Evolutionary conservation across 2,113 vertebrate species (phyloP).

Genomic region (Rhadina sibilatrix): DNA sequence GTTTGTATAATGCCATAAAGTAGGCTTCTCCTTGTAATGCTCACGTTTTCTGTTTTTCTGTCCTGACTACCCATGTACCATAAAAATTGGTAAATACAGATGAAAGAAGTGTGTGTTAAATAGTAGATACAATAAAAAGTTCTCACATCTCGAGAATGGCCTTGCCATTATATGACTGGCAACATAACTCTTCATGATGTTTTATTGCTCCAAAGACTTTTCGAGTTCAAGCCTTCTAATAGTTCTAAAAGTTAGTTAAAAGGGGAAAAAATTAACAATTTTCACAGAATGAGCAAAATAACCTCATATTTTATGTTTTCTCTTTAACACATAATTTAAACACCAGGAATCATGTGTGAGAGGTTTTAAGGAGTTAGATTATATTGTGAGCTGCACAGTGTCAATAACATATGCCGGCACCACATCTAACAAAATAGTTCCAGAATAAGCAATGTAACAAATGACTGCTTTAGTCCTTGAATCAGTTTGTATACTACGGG

Average conservation of each 20-base stretch:
- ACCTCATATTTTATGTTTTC: neutral
- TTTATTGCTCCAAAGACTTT: neutral
- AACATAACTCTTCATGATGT: neutral
- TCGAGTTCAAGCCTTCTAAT: neutral
- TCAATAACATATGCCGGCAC: neutral
- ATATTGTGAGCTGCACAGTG: neutral
- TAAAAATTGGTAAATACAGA: neutral
- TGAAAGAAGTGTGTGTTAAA: neutral
- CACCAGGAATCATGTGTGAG: neutral
- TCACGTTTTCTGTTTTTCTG: neutral
- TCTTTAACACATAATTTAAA: neutral
- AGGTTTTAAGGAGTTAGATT: neutral
- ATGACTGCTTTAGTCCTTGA: neutral
- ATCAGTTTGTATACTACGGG: neutral
- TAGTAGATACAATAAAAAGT: neutral
- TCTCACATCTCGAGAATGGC: neutral
- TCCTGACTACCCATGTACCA: neutral
- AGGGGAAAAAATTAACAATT: rapidly evolving
- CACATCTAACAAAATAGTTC: neutral
- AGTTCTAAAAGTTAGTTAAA: neutral
- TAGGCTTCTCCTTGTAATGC: neutral
- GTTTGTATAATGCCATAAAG: neutral
- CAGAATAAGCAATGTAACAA: neutral
- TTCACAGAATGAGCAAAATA: neutral
- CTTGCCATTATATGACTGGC: neutral